Base-by-base conservation (phyloP, 2,888 invertebrate species). In the Sphaerophoria rueppellii region DNA sequence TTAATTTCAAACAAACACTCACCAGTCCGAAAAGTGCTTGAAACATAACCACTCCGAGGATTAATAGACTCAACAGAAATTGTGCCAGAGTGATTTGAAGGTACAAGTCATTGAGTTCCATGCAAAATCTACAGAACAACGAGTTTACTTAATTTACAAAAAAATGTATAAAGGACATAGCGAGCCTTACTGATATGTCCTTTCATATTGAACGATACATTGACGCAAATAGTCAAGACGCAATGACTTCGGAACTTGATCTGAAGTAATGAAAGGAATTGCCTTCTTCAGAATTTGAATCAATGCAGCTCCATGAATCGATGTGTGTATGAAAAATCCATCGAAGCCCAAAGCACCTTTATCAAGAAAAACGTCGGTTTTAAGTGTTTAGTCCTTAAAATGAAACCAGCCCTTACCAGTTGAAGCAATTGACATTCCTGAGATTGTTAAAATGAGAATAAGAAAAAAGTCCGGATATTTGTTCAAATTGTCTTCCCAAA, bases 321-420 rank as follows among this genome's bases (percentile, higher is more conserved):
- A 88, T 9, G 89, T 54, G 4, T 90, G 88, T 60, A 90, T 88
- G 57, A 90, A 91, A 24, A 89, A 73, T 16, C 89, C 89, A 86
- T 91, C 90, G 43, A 91, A 91, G 79, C 89, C 88, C 0, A 90
- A 57, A 7, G 90, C 89, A 76, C 87, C 90, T 91, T 52, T n/a
- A n/a, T n/a, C 0, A 35, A 9, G n/a, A n/a, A 32, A n/a, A 43
- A 61, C n/a, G 7, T 7, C 7, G 14, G 37, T 35, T 4, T 63
- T 7, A 57, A 34, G 9, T 12, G 12, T 12, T 12, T 0, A 43
- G 12, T 43, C 12, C n/a, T n/a, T n/a, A n/a, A 43, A 9, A 43
- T 43, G 9, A 7, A 7, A 43, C 9, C 9, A 43, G 4, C 2
- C 12, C 3, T 9, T 43, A 90, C 91, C 79, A 76, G 89, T 88